Conservation (phyloP, 2,888 invertebrate species). For the Pachycephus smyrnensis region DNA sequence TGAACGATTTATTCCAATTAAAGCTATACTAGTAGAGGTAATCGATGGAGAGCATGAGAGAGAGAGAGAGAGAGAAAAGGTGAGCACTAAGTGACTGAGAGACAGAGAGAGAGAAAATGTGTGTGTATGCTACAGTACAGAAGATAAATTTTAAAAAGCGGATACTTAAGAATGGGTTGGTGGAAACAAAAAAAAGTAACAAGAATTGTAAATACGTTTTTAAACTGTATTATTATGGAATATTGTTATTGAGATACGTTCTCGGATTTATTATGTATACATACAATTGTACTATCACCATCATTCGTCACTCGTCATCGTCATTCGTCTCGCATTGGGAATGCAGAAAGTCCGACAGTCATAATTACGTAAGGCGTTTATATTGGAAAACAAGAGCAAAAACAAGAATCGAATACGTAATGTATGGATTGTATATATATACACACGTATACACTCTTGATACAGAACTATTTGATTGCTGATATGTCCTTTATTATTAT, state of each 20-base stretch:
- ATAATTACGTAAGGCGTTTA: not conserved
- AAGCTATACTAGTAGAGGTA: not conserved
- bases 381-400: not conserved
- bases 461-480: not conserved
- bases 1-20: conserved; percentile 57
- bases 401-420: not conserved
- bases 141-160: not conserved
- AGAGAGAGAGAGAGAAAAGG: conserved; percentile 23
- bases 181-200: conserved; percentile 12
- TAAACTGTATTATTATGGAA: conserved; percentile 54
- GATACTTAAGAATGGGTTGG: conserved; percentile 40
- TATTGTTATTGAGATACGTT: conserved; percentile 40
- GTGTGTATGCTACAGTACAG: not conserved
- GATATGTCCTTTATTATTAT: conserved; percentile 25
- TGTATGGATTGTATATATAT: not conserved
- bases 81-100: not conserved
- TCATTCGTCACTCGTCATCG: not conserved
- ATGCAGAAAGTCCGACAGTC: not conserved
- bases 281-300: conserved; percentile 7
- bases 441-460: not conserved
- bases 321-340: not conserved
- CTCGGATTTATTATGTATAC: conserved; percentile 7
- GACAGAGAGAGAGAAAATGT: not conserved
- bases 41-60: conserved; percentile 16
- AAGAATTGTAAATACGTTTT: conserved; percentile 63